Percentiles rank a stretch among this genome's conserved stretches.
These are phyloP conservation scores for Protobothrops mucrosquamatus DNA, from an alignment of 2,113 vertebrate species.

Conservation along the genomic window DNA sequence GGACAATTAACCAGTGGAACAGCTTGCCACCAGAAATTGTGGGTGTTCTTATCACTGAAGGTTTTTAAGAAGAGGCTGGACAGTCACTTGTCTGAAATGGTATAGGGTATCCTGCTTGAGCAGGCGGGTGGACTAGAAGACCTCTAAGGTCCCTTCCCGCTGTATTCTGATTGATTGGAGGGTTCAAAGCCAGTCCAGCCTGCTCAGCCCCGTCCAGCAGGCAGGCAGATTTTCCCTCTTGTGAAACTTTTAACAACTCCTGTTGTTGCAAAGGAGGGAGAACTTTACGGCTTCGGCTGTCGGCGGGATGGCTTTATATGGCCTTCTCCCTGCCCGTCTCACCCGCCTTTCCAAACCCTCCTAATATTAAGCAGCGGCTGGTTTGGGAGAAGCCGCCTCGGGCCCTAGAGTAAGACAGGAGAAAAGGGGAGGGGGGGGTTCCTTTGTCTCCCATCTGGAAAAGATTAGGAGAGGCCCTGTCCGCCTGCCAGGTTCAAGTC, in stretches of 20 bases:
- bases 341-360: not conserved
- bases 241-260: not conserved
- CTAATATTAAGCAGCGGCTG: not conserved
- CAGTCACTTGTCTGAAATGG: no score
- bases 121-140: no score
- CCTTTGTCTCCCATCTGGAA: slow-evolving; percentile 20
- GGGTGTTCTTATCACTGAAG: no score
- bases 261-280: not conserved
- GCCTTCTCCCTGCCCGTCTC: not conserved
- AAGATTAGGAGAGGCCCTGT: slow-evolving; percentile 13
- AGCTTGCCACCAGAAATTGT: no score
- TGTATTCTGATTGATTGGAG: not conserved
- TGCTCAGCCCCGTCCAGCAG: not conserved
- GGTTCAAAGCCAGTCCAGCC: not conserved
- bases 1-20: no score
- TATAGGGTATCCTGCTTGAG: no score
- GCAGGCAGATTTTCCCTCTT: not conserved
- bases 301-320: not conserved
- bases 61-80: no score
- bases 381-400: not conserved
- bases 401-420: not conserved
- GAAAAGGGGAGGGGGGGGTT: not conserved
- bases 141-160: no score
- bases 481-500: not conserved
- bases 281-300: not conserved